Evolutionary conservation across 2,888 invertebrate genomes (phyloP).

Genomic region (Dusona sp.): DNA sequence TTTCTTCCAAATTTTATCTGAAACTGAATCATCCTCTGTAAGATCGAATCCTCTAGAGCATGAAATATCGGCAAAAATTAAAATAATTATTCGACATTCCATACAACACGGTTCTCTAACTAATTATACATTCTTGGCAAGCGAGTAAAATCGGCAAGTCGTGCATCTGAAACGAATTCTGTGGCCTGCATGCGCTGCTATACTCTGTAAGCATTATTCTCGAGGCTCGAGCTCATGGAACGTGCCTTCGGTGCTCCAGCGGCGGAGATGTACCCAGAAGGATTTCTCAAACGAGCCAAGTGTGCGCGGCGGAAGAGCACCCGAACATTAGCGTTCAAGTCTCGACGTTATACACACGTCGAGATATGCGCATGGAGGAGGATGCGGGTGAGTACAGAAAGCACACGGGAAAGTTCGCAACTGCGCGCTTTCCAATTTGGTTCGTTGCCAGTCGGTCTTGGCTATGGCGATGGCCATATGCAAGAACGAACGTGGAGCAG

Average conservation of each 20-base stretch:
- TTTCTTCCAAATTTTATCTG: not conserved
- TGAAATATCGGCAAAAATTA: constrained; percentile 49
- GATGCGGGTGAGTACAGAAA: constrained; percentile 60
- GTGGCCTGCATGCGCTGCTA: constrained; percentile 32
- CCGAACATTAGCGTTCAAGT: constrained; percentile 53
- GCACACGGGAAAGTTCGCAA: constrained; percentile 75
- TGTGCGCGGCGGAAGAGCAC: constrained; percentile 56
- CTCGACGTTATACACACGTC: constrained; percentile 52
- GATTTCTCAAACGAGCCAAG: constrained; percentile 67
- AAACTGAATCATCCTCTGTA: not conserved
- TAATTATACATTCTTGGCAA: constrained; percentile 67
- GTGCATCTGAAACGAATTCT: constrained; percentile 64
- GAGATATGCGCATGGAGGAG: constrained; percentile 47
- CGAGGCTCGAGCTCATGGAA: constrained; percentile 59
- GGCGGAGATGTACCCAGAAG: constrained; percentile 43
- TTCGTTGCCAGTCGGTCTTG: constrained; percentile 79
- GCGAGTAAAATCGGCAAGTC: constrained; percentile 62
- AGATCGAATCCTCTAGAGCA: constrained; percentile 10
- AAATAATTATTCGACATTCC: constrained; percentile 61
- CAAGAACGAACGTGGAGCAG: constrained; percentile 70
- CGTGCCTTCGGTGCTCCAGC: constrained; percentile 57
- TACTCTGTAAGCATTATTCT: constrained; percentile 57
- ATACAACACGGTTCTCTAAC: constrained; percentile 44
- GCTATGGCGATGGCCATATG: constrained; percentile 67
- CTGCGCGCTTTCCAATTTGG: constrained; percentile 82